Evolutionary conservation across 2,113 vertebrate genomes (phyloP).

Genomic region (Taurulus bubalis): DNA sequence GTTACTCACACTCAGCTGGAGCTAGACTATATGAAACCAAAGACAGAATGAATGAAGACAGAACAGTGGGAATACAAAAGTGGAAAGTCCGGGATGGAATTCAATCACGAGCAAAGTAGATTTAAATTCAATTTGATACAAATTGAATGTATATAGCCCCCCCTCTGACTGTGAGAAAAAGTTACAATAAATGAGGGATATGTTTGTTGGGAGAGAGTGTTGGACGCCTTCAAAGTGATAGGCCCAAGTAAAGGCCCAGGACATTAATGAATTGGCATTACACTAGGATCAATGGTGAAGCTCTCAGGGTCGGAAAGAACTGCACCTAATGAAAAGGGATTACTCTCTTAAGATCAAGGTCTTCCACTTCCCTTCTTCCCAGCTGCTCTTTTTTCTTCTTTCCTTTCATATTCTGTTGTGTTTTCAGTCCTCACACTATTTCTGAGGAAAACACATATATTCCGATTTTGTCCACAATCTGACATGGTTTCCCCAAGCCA

Average conservation of each 20-base stretch:
- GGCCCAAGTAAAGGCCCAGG: slow-evolving; percentile 43
- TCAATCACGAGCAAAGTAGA: slow-evolving; percentile 32
- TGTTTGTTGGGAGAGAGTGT: slow-evolving; percentile 31
- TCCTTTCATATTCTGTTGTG: slow-evolving; percentile 44
- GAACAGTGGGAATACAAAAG: slow-evolving; percentile 40
- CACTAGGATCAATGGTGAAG: slow-evolving; percentile 78
- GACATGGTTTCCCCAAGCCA: slow-evolving; percentile 8
- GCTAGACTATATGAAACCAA: slow-evolving; percentile 53
- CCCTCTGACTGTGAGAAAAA: slow-evolving; percentile 4
- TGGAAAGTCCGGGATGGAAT: slow-evolving; percentile 37
- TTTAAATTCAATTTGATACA: slow-evolving; percentile 38
- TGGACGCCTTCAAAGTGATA: slow-evolving; percentile 64
- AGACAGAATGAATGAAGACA: slow-evolving; percentile 60
- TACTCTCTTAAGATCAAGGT: slow-evolving; percentile 81
- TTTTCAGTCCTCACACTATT: slow-evolving; percentile 11
- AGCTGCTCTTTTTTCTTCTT: slow-evolving; percentile 29
- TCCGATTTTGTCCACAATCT: slow-evolving; percentile 20
- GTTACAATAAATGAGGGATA: slow-evolving; percentile 34
- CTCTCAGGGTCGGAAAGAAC: slow-evolving; percentile 74
- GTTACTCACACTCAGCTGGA: slow-evolving; percentile 56
- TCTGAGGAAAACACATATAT: slow-evolving; percentile 23
- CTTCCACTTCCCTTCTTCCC: slow-evolving; percentile 44
- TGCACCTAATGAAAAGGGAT: slow-evolving; percentile 82
- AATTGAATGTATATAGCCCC: slow-evolving; percentile 2
- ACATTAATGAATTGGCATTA: slow-evolving; percentile 82